Percentiles rank a stretch among this genome's conserved stretches.
Conservation (phyloP, 2,797 vertebrate species). For the Momotus momota region DNA sequence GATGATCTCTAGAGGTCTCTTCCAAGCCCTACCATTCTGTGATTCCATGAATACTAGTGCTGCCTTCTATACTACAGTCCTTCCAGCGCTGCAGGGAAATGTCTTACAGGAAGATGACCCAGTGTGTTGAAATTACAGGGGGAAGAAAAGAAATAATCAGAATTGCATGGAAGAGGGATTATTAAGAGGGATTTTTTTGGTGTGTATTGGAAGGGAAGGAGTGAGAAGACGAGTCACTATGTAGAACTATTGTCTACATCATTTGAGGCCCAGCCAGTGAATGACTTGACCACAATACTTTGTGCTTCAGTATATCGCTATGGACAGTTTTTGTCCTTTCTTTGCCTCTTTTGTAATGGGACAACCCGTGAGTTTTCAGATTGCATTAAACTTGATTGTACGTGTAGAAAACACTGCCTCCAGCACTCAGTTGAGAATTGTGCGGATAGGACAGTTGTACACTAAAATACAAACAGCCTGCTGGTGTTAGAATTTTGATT, state of each 20-base stretch:
- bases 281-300: not conserved
- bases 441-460: not conserved
- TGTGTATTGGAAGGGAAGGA: not conserved
- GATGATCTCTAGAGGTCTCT: no score
- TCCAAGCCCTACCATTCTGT: no score
- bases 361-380: constrained; percentile 15
- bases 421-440: not conserved
- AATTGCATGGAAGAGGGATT: not conserved
- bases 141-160: not conserved
- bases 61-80: not conserved
- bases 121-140: not conserved
- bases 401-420: not conserved
- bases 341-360: not conserved
- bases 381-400: not conserved
- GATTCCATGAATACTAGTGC: not conserved
- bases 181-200: not conserved
- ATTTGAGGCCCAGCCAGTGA: not conserved
- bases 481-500: not conserved
- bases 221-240: not conserved
- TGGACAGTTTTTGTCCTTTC: not conserved
- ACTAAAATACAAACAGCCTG: not conserved
- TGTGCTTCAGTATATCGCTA: not conserved
- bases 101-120: not conserved
- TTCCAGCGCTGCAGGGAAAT: not conserved
- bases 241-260: not conserved